Evolutionary conservation across 2,888 invertebrate genomes (phyloP), one percentile per base, ranked within the genome.

Genomic region (Agrochola circellaris): DNA sequence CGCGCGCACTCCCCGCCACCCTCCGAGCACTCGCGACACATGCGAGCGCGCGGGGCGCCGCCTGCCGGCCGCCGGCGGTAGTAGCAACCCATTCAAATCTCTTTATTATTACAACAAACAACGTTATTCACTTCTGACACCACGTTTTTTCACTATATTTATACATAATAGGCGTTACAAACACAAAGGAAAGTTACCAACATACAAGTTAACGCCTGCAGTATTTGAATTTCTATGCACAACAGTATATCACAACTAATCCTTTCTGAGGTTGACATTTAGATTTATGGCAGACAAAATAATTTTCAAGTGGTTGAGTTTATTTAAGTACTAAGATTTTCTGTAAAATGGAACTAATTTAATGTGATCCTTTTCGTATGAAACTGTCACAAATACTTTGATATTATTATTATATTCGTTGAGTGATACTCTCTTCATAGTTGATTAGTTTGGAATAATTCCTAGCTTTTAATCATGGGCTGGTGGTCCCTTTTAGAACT

Each of bases 51-150:
- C 82, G 61, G 69, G 74, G 56, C 71, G 77, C 54, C 68, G 72
- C 82, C 72, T 61, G 73, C 82, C 77, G 73, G 64, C 71, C 68
- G 48, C 73, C 75, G 65, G 34, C 71, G 73, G 71, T 64, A 56
- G 30, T n/a, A 38, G 70, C 70, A 61, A 73, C 75, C 77, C 77
- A 81, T 81, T 87, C 81, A 75, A 71, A 78, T 80, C 77, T 83
- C 83, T 88, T 87, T 87, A 81, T 81, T 86, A 79, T 84, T 77
- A 79, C 73, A 80, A 85, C 80, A 79, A 85, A 87, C 86, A 87
- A 81, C 83, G 77, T 85, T 87, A 81, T 80, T 85, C 85, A 85
- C 87, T 85, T 82, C 80, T 83, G 74, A 77, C 78, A n/a, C 66
- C 70, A 75, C 69, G 62, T 75, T 78, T 85, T 84, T 86, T 75